phyloP scores from a whole-genome alignment of 2,113 vertebrate genomes.

The Noturus placidus region DNA sequence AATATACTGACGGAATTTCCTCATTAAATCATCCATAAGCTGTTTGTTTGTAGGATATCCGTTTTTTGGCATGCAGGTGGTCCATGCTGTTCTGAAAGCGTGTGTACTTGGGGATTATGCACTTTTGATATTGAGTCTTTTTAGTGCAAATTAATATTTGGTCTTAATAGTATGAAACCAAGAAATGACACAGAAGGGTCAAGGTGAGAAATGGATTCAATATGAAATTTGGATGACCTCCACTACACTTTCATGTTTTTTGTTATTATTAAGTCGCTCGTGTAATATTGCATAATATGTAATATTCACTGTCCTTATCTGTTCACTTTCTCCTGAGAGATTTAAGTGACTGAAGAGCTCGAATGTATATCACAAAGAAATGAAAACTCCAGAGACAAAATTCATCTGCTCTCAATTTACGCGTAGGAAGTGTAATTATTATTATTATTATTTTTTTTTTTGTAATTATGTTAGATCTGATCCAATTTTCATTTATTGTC shows the following conservation, averaged over 20 bases:
- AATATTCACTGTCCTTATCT: neutral
- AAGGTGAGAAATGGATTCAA: slow-evolving; percentile 7
- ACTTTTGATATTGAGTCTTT: neutral
- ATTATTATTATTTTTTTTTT: neutral
- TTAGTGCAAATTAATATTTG: neutral
- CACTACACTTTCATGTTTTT: neutral
- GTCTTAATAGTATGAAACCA: neutral
- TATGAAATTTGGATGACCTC: neutral
- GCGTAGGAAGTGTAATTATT: neutral
- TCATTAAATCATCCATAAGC: neutral
- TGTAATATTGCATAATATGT: neutral
- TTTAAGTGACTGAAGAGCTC: neutral
- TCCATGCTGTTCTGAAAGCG: slow-evolving; percentile 2
- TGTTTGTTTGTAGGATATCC: neutral
- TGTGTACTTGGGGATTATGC: neutral
- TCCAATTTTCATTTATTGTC: neutral
- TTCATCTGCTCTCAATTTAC: neutral
- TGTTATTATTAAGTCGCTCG: neutral
- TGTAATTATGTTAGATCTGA: neutral
- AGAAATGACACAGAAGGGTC: neutral
- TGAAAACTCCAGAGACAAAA: neutral
- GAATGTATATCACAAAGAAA: neutral
- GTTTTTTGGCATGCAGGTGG: neutral
- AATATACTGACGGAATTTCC: neutral
- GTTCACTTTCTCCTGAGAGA: neutral